Base-by-base conservation (phyloP, 2,797 vertebrate species). In the Ctenopoma kingsleyae region DNA sequence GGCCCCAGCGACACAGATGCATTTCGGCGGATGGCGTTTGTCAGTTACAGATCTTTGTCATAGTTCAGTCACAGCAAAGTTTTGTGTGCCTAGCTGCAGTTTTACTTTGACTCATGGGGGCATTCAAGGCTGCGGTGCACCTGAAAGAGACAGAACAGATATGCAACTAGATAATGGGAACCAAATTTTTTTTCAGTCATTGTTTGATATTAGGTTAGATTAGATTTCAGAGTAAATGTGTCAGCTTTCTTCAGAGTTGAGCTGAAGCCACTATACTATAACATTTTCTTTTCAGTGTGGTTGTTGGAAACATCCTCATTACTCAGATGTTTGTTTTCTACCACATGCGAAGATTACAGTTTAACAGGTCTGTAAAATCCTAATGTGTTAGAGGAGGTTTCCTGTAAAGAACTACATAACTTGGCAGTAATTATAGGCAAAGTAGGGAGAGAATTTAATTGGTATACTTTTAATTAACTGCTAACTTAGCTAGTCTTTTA, bases 11-110 rank as follows among this genome's bases (percentile, higher is more conserved):
- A 81, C 71, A 82, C 77, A 75, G 66, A 88, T 78, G 78, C 71
- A 74, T 76, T 59, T 44, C 11, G 23, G 53, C 72, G 84, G 67
- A 81, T 72, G 73, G 54, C 54, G 52, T 77, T 88, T 87, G 87
- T 83, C 88, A 85, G 74, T 91, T 88, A 73, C 67, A 58, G 49
- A 76, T 87, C 76, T 87, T 87, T 90, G 78, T 87, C 84, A 83
- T 72, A 61, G 67, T 67, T 51, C 73, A 86, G 83, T 73, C 78
- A 44, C 68, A 38, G 67, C 10, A n/a, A 56, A 60, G 35, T 69
- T 87, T 74, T 57, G 25, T 49, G 66, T 70, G 57, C 49, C 22
- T 6, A 7, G 43, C 41, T 67, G 74, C 74, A 84, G 57, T 88
- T 86, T 82, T 68, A 40, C 8, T 81, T 19, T 87, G 83, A 90